phyloP scores from a whole-genome alignment of 1,140 invertebrate genomes.

The Octopus sinensis region DNA sequence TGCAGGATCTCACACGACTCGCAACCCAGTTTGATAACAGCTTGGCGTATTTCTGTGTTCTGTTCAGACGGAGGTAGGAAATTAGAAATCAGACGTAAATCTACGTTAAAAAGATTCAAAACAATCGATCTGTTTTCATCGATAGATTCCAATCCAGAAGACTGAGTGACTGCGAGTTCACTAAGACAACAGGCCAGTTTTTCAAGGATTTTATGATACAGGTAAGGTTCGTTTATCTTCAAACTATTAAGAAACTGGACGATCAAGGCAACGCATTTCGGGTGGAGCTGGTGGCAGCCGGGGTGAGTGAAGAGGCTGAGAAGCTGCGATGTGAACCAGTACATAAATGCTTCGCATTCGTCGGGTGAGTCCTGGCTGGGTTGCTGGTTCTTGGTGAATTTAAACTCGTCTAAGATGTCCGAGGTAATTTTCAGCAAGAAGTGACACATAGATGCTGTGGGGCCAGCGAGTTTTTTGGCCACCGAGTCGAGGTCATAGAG shows the following conservation, averaged over 20 bases:
- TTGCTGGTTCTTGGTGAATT: not conserved
- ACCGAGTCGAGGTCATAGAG: not conserved
- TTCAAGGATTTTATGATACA: conserved; percentile 23
- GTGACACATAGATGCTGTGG: not conserved
- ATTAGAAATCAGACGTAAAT: not conserved
- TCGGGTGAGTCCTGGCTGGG: not conserved
- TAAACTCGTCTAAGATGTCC: not conserved
- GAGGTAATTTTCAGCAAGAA: not conserved
- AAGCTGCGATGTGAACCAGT: conserved; percentile 31
- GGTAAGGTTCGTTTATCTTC: conserved; percentile 22
- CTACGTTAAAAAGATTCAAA: no score
- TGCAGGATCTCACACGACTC: not conserved
- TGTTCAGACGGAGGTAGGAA: not conserved
- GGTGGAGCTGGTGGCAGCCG: conserved; percentile 25
- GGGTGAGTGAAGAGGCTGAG: conserved; percentile 24
- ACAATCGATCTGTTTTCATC: not conserved
- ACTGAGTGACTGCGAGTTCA: conserved; percentile 21
- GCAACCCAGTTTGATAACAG: not conserved
- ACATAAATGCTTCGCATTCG: conserved; percentile 30
- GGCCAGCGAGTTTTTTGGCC: not conserved
- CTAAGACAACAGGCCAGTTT: conserved; percentile 25
- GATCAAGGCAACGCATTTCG: conserved; percentile 17
- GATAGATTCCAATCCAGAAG: conserved; percentile 13
- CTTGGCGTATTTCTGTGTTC: not conserved
- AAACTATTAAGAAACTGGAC: conserved; percentile 24